Conservation (phyloP, 2,888 invertebrate species). For the Herminia tarsipennalis region DNA sequence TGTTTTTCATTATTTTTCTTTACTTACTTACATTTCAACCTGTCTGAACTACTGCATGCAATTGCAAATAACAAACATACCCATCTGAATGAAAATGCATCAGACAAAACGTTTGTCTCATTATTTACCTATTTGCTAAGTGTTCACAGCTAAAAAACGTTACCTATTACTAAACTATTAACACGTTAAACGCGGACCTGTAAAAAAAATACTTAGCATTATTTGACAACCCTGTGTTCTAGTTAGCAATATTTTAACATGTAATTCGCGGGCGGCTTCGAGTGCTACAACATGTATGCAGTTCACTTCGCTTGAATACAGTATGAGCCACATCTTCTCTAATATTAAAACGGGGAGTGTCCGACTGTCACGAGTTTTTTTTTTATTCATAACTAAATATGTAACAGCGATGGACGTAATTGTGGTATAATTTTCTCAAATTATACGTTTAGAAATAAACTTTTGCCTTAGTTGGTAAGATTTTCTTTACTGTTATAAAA, state of each 20-base stretch:
- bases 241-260: conserved; percentile 57
- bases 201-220: neutral
- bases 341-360: conserved; percentile 42
- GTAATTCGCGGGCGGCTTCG: conserved; percentile 47
- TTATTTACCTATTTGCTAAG: too few relatives aligned
- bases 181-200: neutral
- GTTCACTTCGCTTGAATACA: conserved; percentile 44
- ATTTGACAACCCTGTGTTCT: conserved; percentile 32
- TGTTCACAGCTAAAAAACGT: neutral
- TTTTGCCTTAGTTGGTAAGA: neutral
- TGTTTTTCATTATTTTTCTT: too few relatives aligned
- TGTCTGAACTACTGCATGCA: too few relatives aligned
- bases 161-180: neutral
- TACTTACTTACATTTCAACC: too few relatives aligned
- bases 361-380: conserved; percentile 25
- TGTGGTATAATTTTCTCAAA: conserved; percentile 5
- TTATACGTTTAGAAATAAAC: conserved; percentile 8
- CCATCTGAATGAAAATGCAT: too few relatives aligned
- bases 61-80: too few relatives aligned
- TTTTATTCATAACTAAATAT: conserved; percentile 7
- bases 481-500: conserved; percentile 1
- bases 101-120: too few relatives aligned
- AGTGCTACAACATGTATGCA: conserved; percentile 37
- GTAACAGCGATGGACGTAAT: neutral
- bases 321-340: conserved; percentile 20